These are phyloP conservation scores for Yponomeuta plumbellus DNA, from an alignment of 2,888 invertebrate genomes.

Conservation along the genomic window DNA sequence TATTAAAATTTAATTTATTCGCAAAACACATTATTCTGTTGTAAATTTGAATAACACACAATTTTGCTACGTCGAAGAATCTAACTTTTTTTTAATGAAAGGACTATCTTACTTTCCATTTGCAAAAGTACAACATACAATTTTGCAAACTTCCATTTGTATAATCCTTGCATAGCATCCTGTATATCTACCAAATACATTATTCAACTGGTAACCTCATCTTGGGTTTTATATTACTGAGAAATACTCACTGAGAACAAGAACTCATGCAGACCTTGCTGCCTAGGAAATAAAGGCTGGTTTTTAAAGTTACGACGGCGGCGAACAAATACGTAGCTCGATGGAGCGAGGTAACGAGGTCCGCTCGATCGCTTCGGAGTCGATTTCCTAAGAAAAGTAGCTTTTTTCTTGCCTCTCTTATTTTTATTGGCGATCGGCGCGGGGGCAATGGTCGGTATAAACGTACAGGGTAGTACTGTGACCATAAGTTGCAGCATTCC, in stretches of 20 bases:
- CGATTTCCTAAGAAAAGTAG: conserved; percentile 60
- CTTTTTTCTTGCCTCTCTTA: conserved; percentile 53
- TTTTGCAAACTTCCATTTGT: not conserved
- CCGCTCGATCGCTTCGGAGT: conserved; percentile 41
- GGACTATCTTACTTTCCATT: too few species aligned
- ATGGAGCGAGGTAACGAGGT: conserved; percentile 46
- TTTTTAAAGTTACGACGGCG: not conserved
- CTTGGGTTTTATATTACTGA: not conserved
- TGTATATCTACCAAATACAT: not conserved
- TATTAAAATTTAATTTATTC: too few species aligned
- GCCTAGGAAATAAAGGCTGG: not conserved
- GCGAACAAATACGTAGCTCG: conserved; percentile 5
- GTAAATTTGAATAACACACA: too few species aligned
- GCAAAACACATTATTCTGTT: too few species aligned
- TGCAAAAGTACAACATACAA: not conserved
- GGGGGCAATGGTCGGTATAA: conserved; percentile 64
- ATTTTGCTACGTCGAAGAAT: too few species aligned
- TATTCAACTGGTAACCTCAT: conserved; percentile 4
- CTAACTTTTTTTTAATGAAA: too few species aligned
- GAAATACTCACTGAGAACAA: not conserved
- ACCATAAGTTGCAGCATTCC: conserved; percentile 33
- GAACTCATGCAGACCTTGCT: not conserved
- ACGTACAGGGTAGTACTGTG: conserved; percentile 36
- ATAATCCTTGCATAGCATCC: not conserved
- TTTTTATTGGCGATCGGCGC: conserved; percentile 50